Evolutionary conservation across 2,113 vertebrate species (phyloP), one percentile per base, ranked within the genome.

Genomic region (Plectropomus leopardus): DNA sequence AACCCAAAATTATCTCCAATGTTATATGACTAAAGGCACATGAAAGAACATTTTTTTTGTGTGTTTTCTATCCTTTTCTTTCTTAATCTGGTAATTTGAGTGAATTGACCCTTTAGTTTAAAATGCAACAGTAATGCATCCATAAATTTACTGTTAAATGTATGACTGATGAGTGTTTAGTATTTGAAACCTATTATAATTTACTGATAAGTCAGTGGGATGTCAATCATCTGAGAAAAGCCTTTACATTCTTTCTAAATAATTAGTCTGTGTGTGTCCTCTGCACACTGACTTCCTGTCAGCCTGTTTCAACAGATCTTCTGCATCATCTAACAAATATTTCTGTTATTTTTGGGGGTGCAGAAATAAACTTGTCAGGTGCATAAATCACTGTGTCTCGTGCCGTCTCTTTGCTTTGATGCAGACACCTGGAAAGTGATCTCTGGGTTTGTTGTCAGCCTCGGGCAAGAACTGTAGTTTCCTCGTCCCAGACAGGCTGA

Each of bases 351-450:
- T 50, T 80, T 50, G 47, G 26, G 13, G 13, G 36, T 21, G 14
- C 59, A 34, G 64, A 80, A 24, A 69, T 64, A 71, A 86, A 76
- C 61, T 9, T 28, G 42, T 71, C 60, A 17, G 54, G 13, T 47
- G 36, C 48, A 73, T 87, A 82, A 83, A 82, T 90, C 85, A 69
- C 8, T 0, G 10, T 4, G 17, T 51, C 40, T 40, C 2, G 15
- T 74, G 21, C 5, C 15, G 19, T 65, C 42, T 9, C 70, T 59
- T 47, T 11, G 34, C 86, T 82, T 78, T 84, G 74, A 89, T 55
- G 83, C 30, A 14, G 30, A 89, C 86, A 90, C 80, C 80, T 85
- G 88, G 86, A 81, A 76, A 61, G 53, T 19, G 50, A 84, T 34
- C 23, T 24, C 21, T 45, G 66, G 17, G 78, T 63, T 67, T 30